Conservation (phyloP, 2,888 invertebrate species). For the Oscheius sp. region DNA sequence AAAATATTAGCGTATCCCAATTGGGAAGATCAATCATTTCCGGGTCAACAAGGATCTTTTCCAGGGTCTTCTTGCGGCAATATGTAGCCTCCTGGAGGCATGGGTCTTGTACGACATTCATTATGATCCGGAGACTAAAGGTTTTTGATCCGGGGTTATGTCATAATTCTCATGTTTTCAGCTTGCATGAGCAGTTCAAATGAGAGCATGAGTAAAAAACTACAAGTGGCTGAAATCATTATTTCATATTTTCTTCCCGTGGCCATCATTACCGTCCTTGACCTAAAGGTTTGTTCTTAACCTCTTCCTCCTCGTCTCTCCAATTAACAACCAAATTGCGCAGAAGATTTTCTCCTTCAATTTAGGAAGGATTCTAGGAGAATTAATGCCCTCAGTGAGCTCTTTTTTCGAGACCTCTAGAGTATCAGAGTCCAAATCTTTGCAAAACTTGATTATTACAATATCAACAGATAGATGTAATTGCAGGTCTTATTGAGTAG, state of each 20-base stretch:
- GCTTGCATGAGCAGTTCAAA: slow-evolving; percentile 39
- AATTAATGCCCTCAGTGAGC: slow-evolving; percentile 4
- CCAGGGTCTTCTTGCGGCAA: slow-evolving; percentile 47
- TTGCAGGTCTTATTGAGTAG: slow-evolving; percentile 43
- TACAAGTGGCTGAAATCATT: slow-evolving; percentile 64
- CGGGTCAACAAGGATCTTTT: background rate
- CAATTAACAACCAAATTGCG: slow-evolving; percentile 15
- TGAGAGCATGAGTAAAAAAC: slow-evolving; percentile 39
- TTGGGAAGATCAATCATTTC: background rate
- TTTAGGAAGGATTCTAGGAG: slow-evolving; percentile 14
- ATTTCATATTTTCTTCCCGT: slow-evolving; percentile 65
- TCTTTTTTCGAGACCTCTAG: background rate
- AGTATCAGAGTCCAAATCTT: background rate
- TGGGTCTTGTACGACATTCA: slow-evolving; percentile 51
- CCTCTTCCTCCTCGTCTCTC: background rate
- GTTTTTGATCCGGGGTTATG: background rate
- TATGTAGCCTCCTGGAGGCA: slow-evolving; percentile 49
- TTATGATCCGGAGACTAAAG: slow-evolving; percentile 11
- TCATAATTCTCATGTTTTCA: slow-evolving; percentile 29
- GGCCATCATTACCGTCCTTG: slow-evolving; percentile 59
- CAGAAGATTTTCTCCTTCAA: slow-evolving; percentile 10
- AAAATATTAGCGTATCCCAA: slow-evolving; percentile 5
- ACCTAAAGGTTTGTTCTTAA: slow-evolving; percentile 50
- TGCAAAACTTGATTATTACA: background rate
- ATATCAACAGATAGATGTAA: background rate